Evolutionary conservation across 1,140 invertebrate species (phyloP), one percentile per base, ranked within the genome.

Genomic region (Capitella teleta): DNA sequence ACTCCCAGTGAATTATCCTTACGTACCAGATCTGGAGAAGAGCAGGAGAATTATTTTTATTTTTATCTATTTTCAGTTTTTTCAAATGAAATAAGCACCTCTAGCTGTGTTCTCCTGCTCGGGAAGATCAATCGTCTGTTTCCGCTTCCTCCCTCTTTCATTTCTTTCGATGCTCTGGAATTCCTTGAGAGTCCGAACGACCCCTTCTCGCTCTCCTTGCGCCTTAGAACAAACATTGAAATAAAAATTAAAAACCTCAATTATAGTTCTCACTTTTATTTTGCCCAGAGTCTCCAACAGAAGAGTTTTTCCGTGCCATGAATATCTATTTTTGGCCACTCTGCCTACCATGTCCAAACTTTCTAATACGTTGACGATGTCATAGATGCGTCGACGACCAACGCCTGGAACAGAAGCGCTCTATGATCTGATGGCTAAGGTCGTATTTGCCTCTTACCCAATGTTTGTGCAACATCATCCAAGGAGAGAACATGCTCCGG

Each of bases 341-440:
- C 76, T 67, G 34, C 78, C 77, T 23, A 82, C 78, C 70, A 82
- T 81, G 60, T 82, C 78, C 57, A 84, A 75, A 62, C 82, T 81
- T 63, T 84, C 82, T 42, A 84, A 64, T 42, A 85, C 81, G 71
- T 84, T 85, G 28, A 85, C 81, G 51, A 85, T 85, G 59, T 85
- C 82, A 72, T 85, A 85, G 64, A 85, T 81, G 61, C 82, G 74
- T 40, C 82, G 63, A 57, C 82, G 78, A 63, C 82, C 82, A 21
- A 73, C 69, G 56, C 54, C 73, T 74, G 56, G 28, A 57, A 59
- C 49, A 43, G 44, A 56, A 55, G n/a, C n/a, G n/a, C n/a, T n/a
- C n/a, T n/a, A n/a, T n/a, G n/a, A n/a, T n/a, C n/a, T n/a, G n/a
- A n/a, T n/a, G n/a, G n/a, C n/a, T n/a, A n/a, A n/a, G n/a, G n/a